Percentiles rank a stretch among this genome's conserved stretches.
phyloP scores from a whole-genome alignment of 2,797 vertebrate genomes.

The Rhabdomys pumilio region DNA sequence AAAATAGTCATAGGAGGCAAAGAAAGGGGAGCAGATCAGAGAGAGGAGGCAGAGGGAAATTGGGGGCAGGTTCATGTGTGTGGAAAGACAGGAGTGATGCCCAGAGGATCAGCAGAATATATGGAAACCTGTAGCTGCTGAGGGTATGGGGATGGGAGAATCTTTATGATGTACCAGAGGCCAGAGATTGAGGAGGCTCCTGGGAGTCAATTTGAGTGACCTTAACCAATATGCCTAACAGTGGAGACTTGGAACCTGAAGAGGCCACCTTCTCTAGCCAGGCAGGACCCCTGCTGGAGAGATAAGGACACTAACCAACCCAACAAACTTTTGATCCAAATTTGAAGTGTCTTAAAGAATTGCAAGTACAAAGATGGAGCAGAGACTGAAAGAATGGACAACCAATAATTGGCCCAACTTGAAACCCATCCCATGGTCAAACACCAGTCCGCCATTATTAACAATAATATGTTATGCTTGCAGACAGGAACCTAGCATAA shows the following conservation, averaged over 20 bases:
- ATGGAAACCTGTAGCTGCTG: neutral
- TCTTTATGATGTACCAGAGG: neutral
- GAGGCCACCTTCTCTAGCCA: neutral
- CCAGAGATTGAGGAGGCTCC: neutral
- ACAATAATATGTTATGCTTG: neutral
- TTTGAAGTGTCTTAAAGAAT: neutral
- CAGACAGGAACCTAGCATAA: neutral
- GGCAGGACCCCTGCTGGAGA: neutral
- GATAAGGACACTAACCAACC: neutral
- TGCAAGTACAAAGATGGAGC: neutral
- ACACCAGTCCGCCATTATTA: neutral
- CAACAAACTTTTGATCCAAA: neutral
- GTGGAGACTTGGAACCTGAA: neutral
- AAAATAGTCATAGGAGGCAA: neutral
- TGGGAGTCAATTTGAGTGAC: neutral
- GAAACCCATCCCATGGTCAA: neutral
- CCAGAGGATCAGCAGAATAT: neutral
- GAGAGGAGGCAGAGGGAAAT: neutral
- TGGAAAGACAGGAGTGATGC: neutral
- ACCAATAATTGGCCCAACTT: neutral
- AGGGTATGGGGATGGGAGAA: accelerated
- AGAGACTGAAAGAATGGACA: neutral
- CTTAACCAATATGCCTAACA: neutral
- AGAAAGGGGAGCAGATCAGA: neutral
- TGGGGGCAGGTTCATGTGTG: neutral